These are phyloP conservation scores for Cervus canadensis DNA, from an alignment of 2,113 vertebrate genomes.

Conservation along the genomic window DNA sequence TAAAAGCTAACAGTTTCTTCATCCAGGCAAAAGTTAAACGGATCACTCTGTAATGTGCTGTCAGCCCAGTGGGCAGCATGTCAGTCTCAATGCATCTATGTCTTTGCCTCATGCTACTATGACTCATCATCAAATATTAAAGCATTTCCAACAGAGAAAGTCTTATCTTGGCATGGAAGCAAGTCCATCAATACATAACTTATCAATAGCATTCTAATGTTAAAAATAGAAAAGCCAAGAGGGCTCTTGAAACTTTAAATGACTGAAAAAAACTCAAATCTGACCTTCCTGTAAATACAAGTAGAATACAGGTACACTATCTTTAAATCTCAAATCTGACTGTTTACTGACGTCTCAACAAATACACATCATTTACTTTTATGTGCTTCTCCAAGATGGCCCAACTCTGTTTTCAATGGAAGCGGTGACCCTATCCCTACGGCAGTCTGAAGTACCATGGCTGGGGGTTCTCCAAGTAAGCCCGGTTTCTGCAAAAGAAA, in stretches of 20 bases:
- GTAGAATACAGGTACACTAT: neutral
- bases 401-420: conserved; percentile 84
- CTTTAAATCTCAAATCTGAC: neutral
- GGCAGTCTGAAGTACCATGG: conserved; percentile 89
- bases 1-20: neutral
- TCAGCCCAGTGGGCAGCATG: neutral
- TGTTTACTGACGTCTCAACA: neutral
- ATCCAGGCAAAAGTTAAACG: neutral
- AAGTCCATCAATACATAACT: conserved; percentile 5
- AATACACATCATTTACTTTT: conserved; percentile 83
- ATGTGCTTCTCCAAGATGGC: conserved; percentile 89
- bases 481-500: conserved; percentile 86
- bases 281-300: neutral
- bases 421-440: conserved; percentile 85
- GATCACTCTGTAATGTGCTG: too few species aligned
- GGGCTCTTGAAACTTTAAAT: conserved; percentile 3
- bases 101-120: neutral
- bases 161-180: neutral
- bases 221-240: neutral
- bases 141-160: neutral
- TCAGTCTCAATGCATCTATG: neutral
- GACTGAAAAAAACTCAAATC: neutral
- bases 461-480: conserved; percentile 92
- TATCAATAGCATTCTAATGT: neutral
- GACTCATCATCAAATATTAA: conserved; percentile 27